Percentiles rank a stretch among this genome's conserved stretches.
phyloP scores from a whole-genome alignment of 2,113 vertebrate species.

The Bubo bubo region DNA sequence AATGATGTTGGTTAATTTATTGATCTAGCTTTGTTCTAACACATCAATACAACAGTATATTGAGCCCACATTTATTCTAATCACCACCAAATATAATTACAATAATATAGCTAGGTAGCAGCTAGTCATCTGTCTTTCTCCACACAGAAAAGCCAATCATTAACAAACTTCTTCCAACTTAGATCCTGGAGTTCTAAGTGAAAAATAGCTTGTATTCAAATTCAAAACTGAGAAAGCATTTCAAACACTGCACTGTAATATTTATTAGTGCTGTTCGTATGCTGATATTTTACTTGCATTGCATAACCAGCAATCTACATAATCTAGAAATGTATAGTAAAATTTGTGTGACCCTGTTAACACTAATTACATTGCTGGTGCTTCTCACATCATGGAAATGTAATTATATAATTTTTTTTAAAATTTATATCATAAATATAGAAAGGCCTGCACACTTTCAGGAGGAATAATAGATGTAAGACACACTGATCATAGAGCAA shows the following conservation, averaged over 20 bases:
- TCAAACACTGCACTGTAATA: background rate
- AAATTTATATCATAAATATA: background rate
- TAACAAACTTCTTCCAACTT: background rate
- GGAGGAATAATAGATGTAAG: background rate
- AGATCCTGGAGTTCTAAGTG: background rate
- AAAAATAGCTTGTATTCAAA: background rate
- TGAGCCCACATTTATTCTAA: background rate
- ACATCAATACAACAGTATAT: background rate
- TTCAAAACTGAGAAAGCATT: background rate
- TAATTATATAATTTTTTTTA: background rate
- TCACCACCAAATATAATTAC: background rate
- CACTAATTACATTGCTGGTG: background rate
- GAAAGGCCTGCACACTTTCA: background rate
- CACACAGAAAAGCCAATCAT: background rate
- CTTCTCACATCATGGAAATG: background rate
- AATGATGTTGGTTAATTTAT: background rate
- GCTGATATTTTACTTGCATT: background rate
- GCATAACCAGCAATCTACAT: background rate
- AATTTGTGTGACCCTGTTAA: background rate
- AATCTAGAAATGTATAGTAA: background rate
- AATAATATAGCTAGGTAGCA: background rate
- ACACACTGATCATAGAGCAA: background rate
- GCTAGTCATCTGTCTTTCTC: background rate
- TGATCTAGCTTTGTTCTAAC: background rate
- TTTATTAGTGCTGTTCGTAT: background rate